A percentile compares a stretch with the other conserved stretches of the same genome.
Conservation (phyloP, 2,888 invertebrate genomes). For the Deilephila porcellus region DNA sequence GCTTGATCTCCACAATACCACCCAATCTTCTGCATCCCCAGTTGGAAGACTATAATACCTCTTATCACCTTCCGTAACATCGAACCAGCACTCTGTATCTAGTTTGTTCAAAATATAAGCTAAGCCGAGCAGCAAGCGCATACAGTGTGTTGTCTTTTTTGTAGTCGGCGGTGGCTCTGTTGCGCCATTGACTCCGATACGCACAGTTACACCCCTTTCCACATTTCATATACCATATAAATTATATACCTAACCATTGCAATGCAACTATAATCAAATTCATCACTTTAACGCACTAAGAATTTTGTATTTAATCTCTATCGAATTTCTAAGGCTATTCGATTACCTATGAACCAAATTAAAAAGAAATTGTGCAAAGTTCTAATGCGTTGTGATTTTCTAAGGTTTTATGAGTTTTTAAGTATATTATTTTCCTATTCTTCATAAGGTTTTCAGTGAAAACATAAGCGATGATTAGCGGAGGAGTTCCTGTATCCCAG, state of each 20-base stretch:
- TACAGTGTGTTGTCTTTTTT: conserved; percentile 17
- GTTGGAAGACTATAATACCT: too few relatives aligned
- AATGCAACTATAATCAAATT: neutral
- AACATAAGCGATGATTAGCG: too few relatives aligned
- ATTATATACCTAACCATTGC: conserved; percentile 5
- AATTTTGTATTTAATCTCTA: neutral
- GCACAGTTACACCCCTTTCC: conserved; percentile 23
- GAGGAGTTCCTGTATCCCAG: too few relatives aligned
- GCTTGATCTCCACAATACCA: too few relatives aligned
- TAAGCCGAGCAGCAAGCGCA: neutral
- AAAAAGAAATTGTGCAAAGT: neutral
- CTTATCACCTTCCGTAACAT: too few relatives aligned
- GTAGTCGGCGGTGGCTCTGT: conserved; percentile 2
- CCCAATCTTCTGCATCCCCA: too few relatives aligned
- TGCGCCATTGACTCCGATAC: conserved; percentile 27
- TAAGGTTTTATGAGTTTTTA: too few relatives aligned
- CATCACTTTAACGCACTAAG: neutral
- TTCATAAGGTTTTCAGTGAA: too few relatives aligned
- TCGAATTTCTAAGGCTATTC: conserved; percentile 1
- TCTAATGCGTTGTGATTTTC: neutral
- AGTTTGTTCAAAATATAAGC: neutral
- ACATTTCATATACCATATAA: conserved; percentile 22
- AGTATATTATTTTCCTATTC: too few relatives aligned
- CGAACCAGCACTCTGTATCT: neutral
- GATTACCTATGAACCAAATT: neutral